Conservation (phyloP, 2,888 invertebrate species). For the Uloborus plumipes region DNA sequence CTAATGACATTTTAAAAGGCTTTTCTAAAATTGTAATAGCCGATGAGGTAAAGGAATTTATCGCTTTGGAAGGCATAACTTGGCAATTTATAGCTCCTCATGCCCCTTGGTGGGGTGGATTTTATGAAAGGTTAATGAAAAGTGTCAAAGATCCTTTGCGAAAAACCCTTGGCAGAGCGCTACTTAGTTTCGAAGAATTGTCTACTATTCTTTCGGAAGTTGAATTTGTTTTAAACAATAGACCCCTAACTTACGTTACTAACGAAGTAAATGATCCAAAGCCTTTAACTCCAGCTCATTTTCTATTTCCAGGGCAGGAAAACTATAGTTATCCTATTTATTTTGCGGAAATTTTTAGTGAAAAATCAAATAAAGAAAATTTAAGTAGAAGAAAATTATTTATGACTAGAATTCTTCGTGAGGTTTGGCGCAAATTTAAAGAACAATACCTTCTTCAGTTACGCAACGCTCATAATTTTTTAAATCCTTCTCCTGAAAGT, state of each 20-base stretch:
- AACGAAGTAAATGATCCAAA: not conserved
- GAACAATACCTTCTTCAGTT: too few relatives aligned
- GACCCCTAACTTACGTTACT: not conserved
- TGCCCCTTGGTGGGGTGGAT: slow-evolving; percentile 1
- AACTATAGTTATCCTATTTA: not conserved
- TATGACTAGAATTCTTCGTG: too few relatives aligned
- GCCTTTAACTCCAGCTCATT: not conserved
- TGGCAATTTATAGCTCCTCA: not conserved
- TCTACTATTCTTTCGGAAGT: slow-evolving; percentile 1
- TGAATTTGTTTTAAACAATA: not conserved
- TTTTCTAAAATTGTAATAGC: not conserved
- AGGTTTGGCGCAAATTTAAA: too few relatives aligned
- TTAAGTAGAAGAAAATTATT: not conserved
- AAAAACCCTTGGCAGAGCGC: not conserved
- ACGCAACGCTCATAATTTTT: too few relatives aligned
- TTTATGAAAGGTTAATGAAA: not conserved
- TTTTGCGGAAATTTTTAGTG: not conserved
- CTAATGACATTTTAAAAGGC: not conserved
- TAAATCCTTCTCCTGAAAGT: too few relatives aligned
- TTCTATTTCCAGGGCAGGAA: slow-evolving; percentile 5
- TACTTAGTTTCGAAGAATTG: not conserved
- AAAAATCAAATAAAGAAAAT: not conserved
- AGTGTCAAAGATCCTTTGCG: not conserved
- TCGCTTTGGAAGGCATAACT: too few relatives aligned
- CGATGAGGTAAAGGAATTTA: too few relatives aligned